Evolutionary conservation across 2,113 vertebrate species (phyloP).

Genomic region (Myiozetetes cayanensis): DNA sequence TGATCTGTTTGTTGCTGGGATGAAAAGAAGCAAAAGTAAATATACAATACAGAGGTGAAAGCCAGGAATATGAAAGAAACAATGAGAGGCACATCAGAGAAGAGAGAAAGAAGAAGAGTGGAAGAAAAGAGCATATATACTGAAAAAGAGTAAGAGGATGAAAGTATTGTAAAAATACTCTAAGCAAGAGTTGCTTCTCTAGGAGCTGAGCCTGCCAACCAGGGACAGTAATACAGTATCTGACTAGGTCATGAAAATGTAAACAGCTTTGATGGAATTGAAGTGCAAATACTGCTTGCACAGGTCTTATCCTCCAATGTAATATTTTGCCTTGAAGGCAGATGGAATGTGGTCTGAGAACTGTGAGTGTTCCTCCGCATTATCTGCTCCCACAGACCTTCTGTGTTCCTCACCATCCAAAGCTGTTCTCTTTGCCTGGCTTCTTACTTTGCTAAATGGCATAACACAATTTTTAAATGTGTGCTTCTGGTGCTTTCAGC

Average conservation of each 20-base stretch:
- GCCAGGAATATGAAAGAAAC: background rate
- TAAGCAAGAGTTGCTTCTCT: background rate
- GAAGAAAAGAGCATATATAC: background rate
- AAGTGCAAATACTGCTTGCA: background rate
- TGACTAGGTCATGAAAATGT: background rate
- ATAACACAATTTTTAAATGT: background rate
- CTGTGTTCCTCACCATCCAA: background rate
- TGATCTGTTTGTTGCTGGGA: background rate
- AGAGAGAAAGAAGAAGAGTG: background rate
- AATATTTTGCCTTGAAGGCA: constrained; percentile 18
- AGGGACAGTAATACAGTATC: background rate
- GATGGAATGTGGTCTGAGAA: background rate
- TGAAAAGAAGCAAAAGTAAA: background rate
- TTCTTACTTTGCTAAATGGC: background rate
- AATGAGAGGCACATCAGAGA: background rate
- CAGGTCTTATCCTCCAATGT: background rate
- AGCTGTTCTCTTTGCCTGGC: rapidly evolving
- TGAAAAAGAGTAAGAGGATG: background rate
- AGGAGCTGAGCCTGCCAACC: background rate
- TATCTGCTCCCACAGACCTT: background rate
- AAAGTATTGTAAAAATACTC: background rate
- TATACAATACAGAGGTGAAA: background rate
- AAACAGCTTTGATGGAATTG: background rate
- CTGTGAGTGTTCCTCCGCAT: background rate
- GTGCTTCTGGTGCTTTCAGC: background rate